Evolutionary conservation across 1,140 invertebrate species (phyloP).

Genomic region (Forficula auricularia): DNA sequence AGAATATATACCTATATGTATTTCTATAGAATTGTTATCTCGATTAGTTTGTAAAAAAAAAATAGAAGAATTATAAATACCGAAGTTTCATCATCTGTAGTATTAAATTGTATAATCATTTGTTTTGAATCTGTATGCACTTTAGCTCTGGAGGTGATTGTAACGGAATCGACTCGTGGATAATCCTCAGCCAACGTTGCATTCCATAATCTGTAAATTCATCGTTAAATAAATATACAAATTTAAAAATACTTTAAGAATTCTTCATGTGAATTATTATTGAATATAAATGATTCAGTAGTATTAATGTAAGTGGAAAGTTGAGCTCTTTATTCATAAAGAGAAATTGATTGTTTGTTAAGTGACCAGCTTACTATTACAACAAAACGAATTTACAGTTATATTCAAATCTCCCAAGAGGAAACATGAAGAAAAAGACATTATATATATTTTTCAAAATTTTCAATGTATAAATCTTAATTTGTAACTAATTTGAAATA

Average conservation of each 20-base stretch:
- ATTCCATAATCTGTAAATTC: constrained; percentile 58
- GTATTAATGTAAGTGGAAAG: constrained; percentile 3
- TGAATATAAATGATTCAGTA: background rate
- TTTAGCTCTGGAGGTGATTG: constrained; percentile 56
- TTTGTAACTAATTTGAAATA: too few relatives aligned
- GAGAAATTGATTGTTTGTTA: background rate
- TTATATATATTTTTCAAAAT: too few relatives aligned
- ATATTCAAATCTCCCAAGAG: too few relatives aligned
- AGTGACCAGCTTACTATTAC: too few relatives aligned
- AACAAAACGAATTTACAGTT: too few relatives aligned
- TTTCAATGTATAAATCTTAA: too few relatives aligned
- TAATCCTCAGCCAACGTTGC: constrained; percentile 76
- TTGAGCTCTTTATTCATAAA: too few relatives aligned
- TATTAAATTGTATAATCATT: constrained; percentile 51
- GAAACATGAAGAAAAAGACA: too few relatives aligned
- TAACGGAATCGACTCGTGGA: constrained; percentile 62
- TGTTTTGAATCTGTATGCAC: constrained; percentile 49
- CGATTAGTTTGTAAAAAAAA: constrained; percentile 3
- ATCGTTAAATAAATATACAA: constrained; percentile 1
- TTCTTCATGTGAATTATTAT: background rate
- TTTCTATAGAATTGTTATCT: background rate
- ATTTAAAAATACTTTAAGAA: constrained; percentile 1
- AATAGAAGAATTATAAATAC: constrained; percentile 25
- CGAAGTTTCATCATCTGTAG: constrained; percentile 40
- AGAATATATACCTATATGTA: too few relatives aligned